Conservation (phyloP, 2,113 vertebrate species). For the Dromiciops gliroides region DNA sequence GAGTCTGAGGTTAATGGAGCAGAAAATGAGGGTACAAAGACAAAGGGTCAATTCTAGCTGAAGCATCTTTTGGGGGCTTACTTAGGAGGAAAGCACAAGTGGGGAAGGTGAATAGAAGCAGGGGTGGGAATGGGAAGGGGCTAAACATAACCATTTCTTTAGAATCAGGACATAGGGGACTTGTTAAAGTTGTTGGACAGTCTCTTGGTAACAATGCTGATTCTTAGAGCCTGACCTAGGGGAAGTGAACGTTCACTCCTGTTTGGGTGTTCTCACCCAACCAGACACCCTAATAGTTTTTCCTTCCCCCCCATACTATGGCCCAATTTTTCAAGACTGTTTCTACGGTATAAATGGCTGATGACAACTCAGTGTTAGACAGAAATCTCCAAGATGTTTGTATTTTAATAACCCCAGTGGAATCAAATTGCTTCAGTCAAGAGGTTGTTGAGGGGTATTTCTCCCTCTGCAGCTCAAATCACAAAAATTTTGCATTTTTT, state of each 20-base stretch:
- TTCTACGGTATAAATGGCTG: neutral
- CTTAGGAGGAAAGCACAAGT: neutral
- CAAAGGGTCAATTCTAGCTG: neutral
- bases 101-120: neutral
- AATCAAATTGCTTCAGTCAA: neutral
- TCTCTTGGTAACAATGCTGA: neutral
- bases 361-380: neutral
- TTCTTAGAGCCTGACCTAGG: neutral
- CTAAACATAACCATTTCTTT: neutral
- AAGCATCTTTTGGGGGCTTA: neutral
- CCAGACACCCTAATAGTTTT: neutral
- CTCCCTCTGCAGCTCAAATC: neutral
- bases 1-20: conserved; percentile 28
- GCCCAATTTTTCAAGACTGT: neutral
- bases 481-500: neutral
- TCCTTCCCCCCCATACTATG: neutral
- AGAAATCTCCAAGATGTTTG: neutral
- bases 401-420: neutral
- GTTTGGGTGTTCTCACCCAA: neutral
- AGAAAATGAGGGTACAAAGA: neutral
- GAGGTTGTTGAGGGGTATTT: neutral
- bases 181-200: neutral
- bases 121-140: neutral
- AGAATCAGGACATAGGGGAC: neutral
- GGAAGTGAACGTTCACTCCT: neutral